Conservation (phyloP, 2,113 vertebrate genomes). For the Corythaixoides concolor region DNA sequence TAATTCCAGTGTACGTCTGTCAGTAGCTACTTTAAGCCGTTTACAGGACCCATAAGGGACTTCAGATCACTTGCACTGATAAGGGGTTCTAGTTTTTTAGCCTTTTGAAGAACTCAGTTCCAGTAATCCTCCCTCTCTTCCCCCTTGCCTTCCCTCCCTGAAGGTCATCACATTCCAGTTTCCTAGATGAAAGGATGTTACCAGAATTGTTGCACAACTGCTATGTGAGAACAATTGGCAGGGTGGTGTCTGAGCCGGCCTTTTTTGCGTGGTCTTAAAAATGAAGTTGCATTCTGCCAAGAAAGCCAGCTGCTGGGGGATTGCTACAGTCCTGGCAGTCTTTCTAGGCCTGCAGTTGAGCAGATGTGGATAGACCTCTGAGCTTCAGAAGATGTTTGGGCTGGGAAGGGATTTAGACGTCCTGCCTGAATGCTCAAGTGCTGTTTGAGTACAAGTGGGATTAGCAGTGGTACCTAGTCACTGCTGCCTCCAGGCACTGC, state of each 20-base stretch:
- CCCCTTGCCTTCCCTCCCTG: neutral
- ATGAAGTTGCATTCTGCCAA: neutral
- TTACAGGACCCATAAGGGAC: neutral
- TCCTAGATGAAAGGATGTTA: constrained; percentile 52
- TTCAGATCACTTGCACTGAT: constrained; percentile 17
- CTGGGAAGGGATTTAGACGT: neutral
- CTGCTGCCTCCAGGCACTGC: neutral
- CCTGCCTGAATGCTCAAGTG: neutral
- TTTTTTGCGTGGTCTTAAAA: neutral
- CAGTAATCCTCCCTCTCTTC: constrained; percentile 32
- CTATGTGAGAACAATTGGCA: neutral
- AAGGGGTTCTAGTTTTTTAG: constrained; percentile 16
- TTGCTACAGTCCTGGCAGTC: neutral
- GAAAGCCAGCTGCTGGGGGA: neutral
- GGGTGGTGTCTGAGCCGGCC: neutral
- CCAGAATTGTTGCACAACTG: constrained; percentile 52
- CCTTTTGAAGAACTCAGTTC: constrained; percentile 34
- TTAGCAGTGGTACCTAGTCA: neutral
- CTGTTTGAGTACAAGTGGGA: neutral
- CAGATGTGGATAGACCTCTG: neutral
- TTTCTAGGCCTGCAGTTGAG: neutral
- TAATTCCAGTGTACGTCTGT: constrained; percentile 31
- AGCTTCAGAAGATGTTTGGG: neutral
- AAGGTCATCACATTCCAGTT: constrained; percentile 52
- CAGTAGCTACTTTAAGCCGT: constrained; percentile 29